phyloP scores from a whole-genome alignment of 2,888 invertebrate species.

The Archaeoteleia sp. region DNA sequence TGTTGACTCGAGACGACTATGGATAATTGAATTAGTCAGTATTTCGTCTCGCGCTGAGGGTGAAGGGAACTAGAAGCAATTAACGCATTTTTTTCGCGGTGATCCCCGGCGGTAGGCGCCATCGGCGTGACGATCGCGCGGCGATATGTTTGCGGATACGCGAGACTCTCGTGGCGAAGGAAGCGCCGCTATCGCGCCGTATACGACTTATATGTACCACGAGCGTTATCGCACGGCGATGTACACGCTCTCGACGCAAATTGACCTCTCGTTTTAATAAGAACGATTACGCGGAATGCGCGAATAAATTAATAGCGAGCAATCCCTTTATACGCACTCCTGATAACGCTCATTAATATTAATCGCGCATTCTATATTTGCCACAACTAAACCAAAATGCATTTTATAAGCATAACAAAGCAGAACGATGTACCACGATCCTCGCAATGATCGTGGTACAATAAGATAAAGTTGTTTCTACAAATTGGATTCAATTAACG shows the following conservation, averaged over 20 bases:
- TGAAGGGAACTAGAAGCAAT: conserved; percentile 42
- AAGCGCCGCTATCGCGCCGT: conserved; percentile 29
- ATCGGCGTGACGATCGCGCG: conserved; percentile 68
- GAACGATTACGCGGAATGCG: conserved; percentile 49
- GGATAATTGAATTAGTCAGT: conserved; percentile 36
- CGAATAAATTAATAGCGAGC: conserved; percentile 44
- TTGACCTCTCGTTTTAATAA: conserved; percentile 51
- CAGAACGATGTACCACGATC: too few species aligned
- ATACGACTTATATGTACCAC: conserved; percentile 39
- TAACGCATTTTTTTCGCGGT: conserved; percentile 49
- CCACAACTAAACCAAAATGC: neutral
- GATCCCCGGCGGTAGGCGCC: conserved; percentile 57
- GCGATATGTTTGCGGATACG: conserved; percentile 42
- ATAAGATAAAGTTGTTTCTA: too few species aligned
- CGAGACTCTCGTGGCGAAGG: conserved; percentile 31
- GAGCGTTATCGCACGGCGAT: conserved; percentile 42
- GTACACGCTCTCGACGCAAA: conserved; percentile 48
- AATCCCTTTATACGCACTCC: conserved; percentile 1
- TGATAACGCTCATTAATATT: conserved; percentile 19
- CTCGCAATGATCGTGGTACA: too few species aligned
- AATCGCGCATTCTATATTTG: conserved; percentile 10
- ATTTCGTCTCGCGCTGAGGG: conserved; percentile 16
- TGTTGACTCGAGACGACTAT: too few species aligned
- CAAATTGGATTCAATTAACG: too few species aligned
- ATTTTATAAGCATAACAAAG: too few species aligned